A percentile compares a stretch with the other conserved stretches of the same genome.
Evolutionary conservation across 2,797 vertebrate species (phyloP).

Genomic region (Microctenopoma stevenorrisi): DNA sequence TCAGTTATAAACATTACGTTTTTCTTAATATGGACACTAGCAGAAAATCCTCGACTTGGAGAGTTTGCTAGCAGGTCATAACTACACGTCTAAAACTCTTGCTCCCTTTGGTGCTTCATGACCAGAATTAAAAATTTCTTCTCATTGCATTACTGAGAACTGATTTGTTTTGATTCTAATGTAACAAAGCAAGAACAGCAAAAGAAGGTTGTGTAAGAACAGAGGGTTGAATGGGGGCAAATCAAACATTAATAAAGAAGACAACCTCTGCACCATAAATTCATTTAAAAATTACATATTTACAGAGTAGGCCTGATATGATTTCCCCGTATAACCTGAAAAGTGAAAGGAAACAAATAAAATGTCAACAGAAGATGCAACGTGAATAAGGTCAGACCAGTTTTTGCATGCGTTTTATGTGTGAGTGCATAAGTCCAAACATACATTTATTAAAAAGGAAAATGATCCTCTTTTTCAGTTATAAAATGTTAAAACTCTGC

Average conservation of each 20-base stretch:
- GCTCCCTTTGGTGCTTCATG: conserved; percentile 14
- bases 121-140: conserved; percentile 21
- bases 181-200: conserved; percentile 32
- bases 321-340: conserved; percentile 27
- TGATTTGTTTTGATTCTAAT: conserved; percentile 34
- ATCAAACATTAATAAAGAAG: conserved; percentile 42
- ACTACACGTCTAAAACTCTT: background rate
- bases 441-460: conserved; percentile 2
- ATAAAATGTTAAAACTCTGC: background rate
- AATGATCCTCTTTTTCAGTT: background rate
- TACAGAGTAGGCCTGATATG: conserved; percentile 26
- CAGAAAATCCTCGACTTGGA: background rate
- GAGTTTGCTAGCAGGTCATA: background rate
- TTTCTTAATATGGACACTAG: background rate
- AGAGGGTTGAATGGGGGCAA: conserved; percentile 19
- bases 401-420: background rate
- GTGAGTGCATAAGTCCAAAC: background rate
- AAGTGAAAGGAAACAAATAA: conserved; percentile 24
- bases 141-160: conserved; percentile 20
- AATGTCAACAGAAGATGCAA: conserved; percentile 27
- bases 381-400: conserved; percentile 19
- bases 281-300: conserved; percentile 51
- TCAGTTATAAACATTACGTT: background rate
- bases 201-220: conserved; percentile 37
- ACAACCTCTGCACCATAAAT: conserved; percentile 38